A percentile compares a stretch with the other conserved stretches of the same genome.
Evolutionary conservation across 92 coral and sea anemone species (phyloP).

Genomic region (Muricea muricata): DNA sequence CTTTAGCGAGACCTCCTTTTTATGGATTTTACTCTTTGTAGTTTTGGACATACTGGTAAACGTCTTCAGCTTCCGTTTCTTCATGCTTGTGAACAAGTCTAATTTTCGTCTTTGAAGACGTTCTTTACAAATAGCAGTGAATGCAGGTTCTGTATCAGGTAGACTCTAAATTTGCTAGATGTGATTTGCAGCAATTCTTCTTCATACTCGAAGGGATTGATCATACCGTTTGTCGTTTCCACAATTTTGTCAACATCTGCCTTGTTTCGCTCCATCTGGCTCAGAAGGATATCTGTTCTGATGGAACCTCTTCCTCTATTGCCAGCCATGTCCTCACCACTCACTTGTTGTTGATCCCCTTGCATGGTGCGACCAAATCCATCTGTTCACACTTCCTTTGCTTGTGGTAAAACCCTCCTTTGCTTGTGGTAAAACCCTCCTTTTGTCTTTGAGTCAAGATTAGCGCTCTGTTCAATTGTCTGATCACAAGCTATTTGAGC

Average conservation of each 20-base stretch:
- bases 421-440: too few species aligned
- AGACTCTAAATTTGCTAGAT: constrained; percentile 3
- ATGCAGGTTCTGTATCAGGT: constrained; percentile 14
- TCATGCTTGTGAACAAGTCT: constrained; percentile 8
- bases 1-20: too few species aligned
- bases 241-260: constrained; percentile 61
- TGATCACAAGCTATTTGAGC: neutral
- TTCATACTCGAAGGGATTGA: neutral
- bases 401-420: neutral
- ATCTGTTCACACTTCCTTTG: neutral
- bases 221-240: neutral
- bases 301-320: neutral
- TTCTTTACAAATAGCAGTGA: constrained; percentile 21
- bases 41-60: neutral
- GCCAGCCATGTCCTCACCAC: neutral
- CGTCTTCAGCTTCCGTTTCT: constrained; percentile 7
- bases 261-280: constrained; percentile 67
- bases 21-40: constrained; percentile 7
- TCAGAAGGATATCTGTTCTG: neutral
- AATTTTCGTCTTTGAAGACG: constrained; percentile 7
- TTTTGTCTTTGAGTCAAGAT: neutral
- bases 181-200: neutral
- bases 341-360: neutral
- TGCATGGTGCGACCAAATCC: neutral
- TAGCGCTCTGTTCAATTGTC: neutral